These are phyloP conservation scores for Ariopsis seemanni DNA, from an alignment of 2,113 vertebrate species.

Conservation along the genomic window DNA sequence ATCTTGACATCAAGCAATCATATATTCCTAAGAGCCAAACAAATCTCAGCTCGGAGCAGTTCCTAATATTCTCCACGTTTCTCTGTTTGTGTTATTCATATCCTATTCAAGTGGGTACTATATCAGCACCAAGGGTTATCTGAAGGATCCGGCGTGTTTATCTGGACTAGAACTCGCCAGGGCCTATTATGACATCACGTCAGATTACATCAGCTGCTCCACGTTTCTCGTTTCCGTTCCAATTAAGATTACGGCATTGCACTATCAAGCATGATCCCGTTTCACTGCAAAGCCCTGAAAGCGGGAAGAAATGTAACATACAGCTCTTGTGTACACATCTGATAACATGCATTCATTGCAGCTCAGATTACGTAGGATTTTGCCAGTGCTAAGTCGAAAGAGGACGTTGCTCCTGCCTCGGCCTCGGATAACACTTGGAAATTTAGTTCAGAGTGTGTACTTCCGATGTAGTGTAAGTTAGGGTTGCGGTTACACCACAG, in stretches of 20 bases:
- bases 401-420: conserved; percentile 17
- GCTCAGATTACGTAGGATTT: conserved; percentile 10
- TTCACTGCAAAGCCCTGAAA: background rate
- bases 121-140: conserved; percentile 38
- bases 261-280: conserved; percentile 13
- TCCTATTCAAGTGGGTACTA: background rate
- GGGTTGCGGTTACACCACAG: background rate
- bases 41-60: background rate
- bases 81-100: background rate
- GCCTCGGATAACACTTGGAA: conserved; percentile 5
- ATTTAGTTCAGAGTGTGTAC: background rate
- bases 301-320: background rate
- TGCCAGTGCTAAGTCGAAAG: conserved; percentile 13
- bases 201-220: conserved; percentile 28
- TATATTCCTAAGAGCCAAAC: background rate
- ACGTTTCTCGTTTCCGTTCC: conserved; percentile 35
- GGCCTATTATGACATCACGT: conserved; percentile 29
- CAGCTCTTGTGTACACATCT: background rate
- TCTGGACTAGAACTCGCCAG: background rate
- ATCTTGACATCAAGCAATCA: background rate
- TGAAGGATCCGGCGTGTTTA: conserved; percentile 11
- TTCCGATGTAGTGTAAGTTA: background rate
- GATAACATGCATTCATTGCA: background rate
- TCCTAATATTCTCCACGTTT: conserved; percentile 5
- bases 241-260: conserved; percentile 5